Percentiles rank a stretch among this genome's conserved stretches.
These are phyloP conservation scores for Leptatherina wallacei DNA, from an alignment of 2,797 vertebrate genomes.

Conservation along the genomic window DNA sequence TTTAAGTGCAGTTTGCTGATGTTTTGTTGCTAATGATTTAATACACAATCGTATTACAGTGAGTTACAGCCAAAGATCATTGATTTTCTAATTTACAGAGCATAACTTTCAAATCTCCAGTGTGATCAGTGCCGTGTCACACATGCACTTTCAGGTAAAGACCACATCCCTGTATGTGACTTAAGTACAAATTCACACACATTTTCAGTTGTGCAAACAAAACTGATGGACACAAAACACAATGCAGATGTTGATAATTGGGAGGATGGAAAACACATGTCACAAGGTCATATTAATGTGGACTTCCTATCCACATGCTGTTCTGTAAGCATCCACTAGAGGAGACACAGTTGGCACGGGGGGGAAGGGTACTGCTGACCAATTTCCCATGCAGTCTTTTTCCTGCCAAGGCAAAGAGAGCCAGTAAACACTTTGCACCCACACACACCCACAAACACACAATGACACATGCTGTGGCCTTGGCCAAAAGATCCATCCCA, in stretches of 20 bases:
- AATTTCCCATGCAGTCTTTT: constrained; percentile 41
- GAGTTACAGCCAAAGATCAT: neutral
- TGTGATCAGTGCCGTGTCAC: constrained; percentile 32
- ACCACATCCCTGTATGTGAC: constrained; percentile 23
- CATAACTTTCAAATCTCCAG: neutral
- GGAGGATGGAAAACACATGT: constrained; percentile 14
- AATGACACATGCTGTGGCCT: constrained; percentile 30
- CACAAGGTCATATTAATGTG: constrained; percentile 57
- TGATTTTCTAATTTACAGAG: neutral
- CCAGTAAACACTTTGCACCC: constrained; percentile 51
- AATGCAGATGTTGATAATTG: constrained; percentile 20
- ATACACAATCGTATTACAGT: neutral
- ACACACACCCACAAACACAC: constrained; percentile 35
- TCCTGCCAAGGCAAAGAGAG: constrained; percentile 59
- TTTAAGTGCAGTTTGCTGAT: neutral
- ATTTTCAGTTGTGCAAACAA: constrained; percentile 17
- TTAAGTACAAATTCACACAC: constrained; percentile 26
- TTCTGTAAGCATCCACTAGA: constrained; percentile 36
- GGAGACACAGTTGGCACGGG: constrained; percentile 58
- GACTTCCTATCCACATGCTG: constrained; percentile 30
- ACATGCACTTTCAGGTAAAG: constrained; percentile 33
- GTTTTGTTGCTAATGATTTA: neutral
- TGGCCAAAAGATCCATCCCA: constrained; percentile 36
- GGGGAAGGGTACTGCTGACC: constrained; percentile 59
- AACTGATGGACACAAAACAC: neutral